Evolutionary conservation across 2,113 vertebrate genomes (phyloP), one percentile per base, ranked within the genome.

Genomic region (Pimephales promelas): DNA sequence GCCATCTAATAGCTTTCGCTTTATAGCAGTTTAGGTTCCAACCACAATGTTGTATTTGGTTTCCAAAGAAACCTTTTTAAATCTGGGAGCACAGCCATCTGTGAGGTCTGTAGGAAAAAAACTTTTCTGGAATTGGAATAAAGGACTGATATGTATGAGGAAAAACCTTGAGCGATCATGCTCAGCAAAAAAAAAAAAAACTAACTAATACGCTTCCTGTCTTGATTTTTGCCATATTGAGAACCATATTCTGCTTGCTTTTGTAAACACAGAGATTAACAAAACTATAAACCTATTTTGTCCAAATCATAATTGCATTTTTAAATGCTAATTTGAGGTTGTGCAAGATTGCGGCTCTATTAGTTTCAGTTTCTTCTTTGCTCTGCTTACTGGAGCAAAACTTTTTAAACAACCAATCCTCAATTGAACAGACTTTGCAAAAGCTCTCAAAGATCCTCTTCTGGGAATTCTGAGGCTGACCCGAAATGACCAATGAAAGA

Each of bases 1-100:
- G 36, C 75, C 31, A 45, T 71, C 74, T 56, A 66, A 88, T 57
- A 78, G 45, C 26, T 49, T 34, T 70, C 54, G 40, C 81, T 86
- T 81, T 77, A 82, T 82, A 87, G 61, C 79, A 45, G 73, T 83
- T 83, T 68, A 64, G 74, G 24, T 75, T 83, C 81, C 70, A 83
- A 85, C 84, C 82, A 59, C 43, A 84, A 75, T 83, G 85, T 90
- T 90, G 84, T 74, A 85, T 86, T 87, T 87, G 43, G 88, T 87
- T 85, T 90, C 89, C 85, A 57, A 78, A 88, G 85, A 85, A 88
- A 89, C 86, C 75, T 34, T 83, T 86, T 72, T 14, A 54, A 70
- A 80, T 71, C 86, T 82, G 62, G 79, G 88, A 86, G 52, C 56
- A 5, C 7, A 3, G 86, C 84, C 87, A 87, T 86, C 28, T 45